Evolutionary conservation across 2,888 invertebrate genomes (phyloP).

Genomic region (Craniophora ligustri): DNA sequence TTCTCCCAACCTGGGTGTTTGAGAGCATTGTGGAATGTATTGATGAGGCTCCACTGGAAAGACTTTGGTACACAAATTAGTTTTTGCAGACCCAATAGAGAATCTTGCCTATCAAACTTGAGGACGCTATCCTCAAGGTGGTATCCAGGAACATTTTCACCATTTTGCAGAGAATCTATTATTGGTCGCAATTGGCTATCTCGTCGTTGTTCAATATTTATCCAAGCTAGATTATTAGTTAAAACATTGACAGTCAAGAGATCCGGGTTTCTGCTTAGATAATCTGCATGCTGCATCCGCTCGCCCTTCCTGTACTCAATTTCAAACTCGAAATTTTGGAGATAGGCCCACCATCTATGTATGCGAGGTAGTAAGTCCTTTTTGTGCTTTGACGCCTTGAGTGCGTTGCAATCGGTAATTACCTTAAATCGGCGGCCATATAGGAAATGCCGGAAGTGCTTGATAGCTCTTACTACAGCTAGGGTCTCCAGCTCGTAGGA

Average conservation of each 20-base stretch:
- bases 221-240: constrained; percentile 44
- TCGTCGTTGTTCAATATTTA: constrained; percentile 42
- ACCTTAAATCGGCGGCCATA: constrained; percentile 29
- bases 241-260: constrained; percentile 31
- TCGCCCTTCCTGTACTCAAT: constrained; percentile 49
- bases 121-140: neutral
- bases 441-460: constrained; percentile 54
- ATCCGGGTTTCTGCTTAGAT: constrained; percentile 47
- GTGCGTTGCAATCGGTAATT: constrained; percentile 53
- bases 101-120: constrained; percentile 1
- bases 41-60: constrained; percentile 53
- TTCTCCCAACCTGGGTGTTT: constrained; percentile 16
- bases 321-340: constrained; percentile 54
- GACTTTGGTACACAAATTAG: constrained; percentile 29
- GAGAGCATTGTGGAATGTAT: constrained; percentile 34
- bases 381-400: constrained; percentile 59
- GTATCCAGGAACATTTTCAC: neutral
- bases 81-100: neutral
- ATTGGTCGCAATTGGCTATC: neutral
- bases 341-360: constrained; percentile 59
- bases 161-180: neutral
- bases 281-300: constrained; percentile 51
- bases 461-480: constrained; percentile 45
- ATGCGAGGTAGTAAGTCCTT: constrained; percentile 53
- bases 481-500: constrained; percentile 11